A percentile compares a stretch with the other conserved stretches of the same genome.
These are phyloP conservation scores for Malaclemys terrapin DNA, from an alignment of 2,113 vertebrate species.

Conservation along the genomic window DNA sequence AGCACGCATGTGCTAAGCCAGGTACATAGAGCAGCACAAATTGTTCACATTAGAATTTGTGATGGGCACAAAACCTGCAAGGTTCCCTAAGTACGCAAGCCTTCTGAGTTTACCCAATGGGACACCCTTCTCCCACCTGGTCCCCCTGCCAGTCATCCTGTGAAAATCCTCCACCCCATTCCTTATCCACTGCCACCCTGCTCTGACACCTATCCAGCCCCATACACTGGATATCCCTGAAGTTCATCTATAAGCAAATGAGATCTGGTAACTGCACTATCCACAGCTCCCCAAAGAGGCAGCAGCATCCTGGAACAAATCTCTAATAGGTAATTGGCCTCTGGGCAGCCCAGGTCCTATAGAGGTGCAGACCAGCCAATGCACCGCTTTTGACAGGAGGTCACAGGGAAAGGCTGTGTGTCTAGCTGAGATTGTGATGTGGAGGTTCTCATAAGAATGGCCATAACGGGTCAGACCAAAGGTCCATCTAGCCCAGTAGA, in stretches of 20 bases:
- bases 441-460: neutral
- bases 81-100: neutral
- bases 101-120: neutral
- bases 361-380: neutral
- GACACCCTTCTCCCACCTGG: neutral
- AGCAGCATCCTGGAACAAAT: neutral
- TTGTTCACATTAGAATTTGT: neutral
- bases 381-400: neutral
- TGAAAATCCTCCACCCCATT: neutral
- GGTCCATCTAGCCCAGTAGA: no score
- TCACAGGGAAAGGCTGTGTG: fast-evolving
- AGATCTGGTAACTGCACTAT: neutral
- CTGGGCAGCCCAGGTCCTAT: fast-evolving
- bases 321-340: neutral
- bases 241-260: neutral
- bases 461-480: no score
- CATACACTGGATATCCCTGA: fast-evolving
- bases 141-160: neutral
- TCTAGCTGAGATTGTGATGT: neutral
- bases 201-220: fast-evolving
- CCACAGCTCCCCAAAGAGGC: neutral
- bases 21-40: neutral
- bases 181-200: neutral
- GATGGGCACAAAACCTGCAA: neutral
- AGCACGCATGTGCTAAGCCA: neutral